phyloP scores from a whole-genome alignment of 2,888 invertebrate genomes.

The Falcaria lacertinaria region DNA sequence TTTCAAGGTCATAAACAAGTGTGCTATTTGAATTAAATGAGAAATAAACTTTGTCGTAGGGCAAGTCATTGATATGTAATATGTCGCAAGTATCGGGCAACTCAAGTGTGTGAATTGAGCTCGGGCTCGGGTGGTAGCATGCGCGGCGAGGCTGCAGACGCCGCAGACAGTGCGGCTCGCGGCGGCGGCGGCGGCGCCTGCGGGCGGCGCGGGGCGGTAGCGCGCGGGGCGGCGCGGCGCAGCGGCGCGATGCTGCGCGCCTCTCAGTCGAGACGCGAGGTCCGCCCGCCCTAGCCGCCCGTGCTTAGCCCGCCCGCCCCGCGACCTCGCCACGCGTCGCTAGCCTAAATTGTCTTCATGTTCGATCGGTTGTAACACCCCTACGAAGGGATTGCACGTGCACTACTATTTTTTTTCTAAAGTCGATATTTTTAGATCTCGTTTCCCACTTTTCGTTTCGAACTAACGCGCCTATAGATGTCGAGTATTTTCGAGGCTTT shows the following conservation, averaged over 20 bases:
- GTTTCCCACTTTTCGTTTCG: constrained; percentile 38
- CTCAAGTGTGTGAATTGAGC: neutral
- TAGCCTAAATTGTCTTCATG: constrained; percentile 42
- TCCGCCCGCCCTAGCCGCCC: constrained; percentile 80
- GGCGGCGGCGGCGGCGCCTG: constrained; percentile 52
- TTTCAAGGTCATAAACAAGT: too few species aligned
- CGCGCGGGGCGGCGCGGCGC: constrained; percentile 71
- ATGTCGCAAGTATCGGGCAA: too few species aligned
- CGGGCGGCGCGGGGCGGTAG: constrained; percentile 33
- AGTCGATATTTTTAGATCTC: constrained; percentile 32
- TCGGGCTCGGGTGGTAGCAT: constrained; percentile 13
- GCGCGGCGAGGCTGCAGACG: constrained; percentile 65
- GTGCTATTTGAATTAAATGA: constrained; percentile 6
- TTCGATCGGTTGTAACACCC: constrained; percentile 47
- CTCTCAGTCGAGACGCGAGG: constrained; percentile 83
- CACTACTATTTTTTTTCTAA: constrained; percentile 24
- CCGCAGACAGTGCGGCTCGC: constrained; percentile 64
- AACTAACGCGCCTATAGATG: constrained; percentile 56
- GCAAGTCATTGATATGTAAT: too few species aligned
- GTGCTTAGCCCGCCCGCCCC: constrained; percentile 66
- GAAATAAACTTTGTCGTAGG: constrained; percentile 13
- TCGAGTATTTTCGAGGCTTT: constrained; percentile 75
- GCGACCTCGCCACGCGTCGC: constrained; percentile 55
- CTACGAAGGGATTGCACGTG: constrained; percentile 33
- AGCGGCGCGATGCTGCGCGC: constrained; percentile 82